Base-by-base conservation (phyloP, 2,888 invertebrate genomes). In the Matsumyia berberina region DNA sequence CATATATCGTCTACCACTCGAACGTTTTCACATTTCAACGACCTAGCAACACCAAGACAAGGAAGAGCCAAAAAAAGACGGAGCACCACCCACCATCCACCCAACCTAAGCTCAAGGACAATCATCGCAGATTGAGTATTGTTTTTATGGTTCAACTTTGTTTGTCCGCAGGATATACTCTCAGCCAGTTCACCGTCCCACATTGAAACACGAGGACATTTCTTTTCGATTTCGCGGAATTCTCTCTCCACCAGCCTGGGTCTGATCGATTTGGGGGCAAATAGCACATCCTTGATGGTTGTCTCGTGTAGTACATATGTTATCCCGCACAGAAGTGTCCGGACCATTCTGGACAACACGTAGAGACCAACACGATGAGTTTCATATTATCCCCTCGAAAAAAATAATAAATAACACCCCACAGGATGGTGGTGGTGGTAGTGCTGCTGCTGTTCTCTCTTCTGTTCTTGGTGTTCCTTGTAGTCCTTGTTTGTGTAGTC, bases 351-450 rank as follows among this genome's bases (percentile, higher is more conserved):
- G 31, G 15, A 33, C 49, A 67, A 44, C 39, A 31, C 15, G 42
- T 12, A 29, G 12, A 2, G 58, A 3, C 8, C 15, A 60, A 24
- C 24, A 24, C 42, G 29, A 42, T 60, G 15, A 29, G 29, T 42
- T 42, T 60, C n/a, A 60, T 60, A 44, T 60, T 60, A 31, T 60
- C 29, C 29, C 24, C 15, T 60, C 33, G 35, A 29, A 55, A 57
- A 69, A 57, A 69, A 39, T 60, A 72, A 72, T 60, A 72, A 60
- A 72, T 60, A 72, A 39, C 37, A 29, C n/a, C 49, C 46, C 35
- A 49, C 31, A 19, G 58, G 49, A 37, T 46, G 58, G 12, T 55
- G 12, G 1, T 49, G 12, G 24, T 24, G 24, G 4, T 24, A 4
- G 24, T 24, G 24, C 4, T 24, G 24, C 4, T 24, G n/a, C 24